Evolutionary conservation across 30 jellyfish, hydroid and myxozoan species (phyloP).

Genomic region (Turritopsis rubra): DNA sequence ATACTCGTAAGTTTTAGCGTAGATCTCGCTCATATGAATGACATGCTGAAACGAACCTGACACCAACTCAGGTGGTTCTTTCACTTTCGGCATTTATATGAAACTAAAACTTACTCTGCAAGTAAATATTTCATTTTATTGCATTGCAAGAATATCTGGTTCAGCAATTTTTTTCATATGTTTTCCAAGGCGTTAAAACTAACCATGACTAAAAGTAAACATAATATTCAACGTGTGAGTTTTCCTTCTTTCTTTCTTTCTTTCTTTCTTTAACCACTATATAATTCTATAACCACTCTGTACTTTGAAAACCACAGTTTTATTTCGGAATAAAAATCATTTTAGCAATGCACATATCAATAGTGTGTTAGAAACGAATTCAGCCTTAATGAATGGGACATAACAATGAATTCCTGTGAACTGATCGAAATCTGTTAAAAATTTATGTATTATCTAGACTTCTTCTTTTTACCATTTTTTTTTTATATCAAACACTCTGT

Average conservation of each 20-base stretch:
- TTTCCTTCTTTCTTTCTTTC: background rate
- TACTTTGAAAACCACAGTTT: background rate
- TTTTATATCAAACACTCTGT: too few species aligned
- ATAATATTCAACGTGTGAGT: too few species aligned
- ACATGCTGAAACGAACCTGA: slow-evolving; percentile 31
- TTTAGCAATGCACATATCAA: background rate
- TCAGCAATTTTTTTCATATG: background rate
- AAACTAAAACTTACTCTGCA: background rate
- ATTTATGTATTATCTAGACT: too few species aligned
- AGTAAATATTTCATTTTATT: too few species aligned
- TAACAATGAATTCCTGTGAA: background rate
- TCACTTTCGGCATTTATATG: background rate
- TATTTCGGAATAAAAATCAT: background rate
- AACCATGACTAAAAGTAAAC: background rate
- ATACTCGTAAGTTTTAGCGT: slow-evolving; percentile 19
- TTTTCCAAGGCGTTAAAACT: background rate
- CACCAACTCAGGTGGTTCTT: slow-evolving; percentile 25
- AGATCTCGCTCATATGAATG: slow-evolving; percentile 10
- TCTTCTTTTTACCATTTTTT: too few species aligned
- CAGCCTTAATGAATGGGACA: background rate
- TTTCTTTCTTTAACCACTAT: too few species aligned
- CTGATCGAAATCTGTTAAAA: background rate
- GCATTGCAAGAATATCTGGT: too few species aligned
- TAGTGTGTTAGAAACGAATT: background rate
- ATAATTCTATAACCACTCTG: background rate